These are phyloP conservation scores for Melinaea marsaeus DNA, from an alignment of 2,888 invertebrate genomes.

Conservation along the genomic window DNA sequence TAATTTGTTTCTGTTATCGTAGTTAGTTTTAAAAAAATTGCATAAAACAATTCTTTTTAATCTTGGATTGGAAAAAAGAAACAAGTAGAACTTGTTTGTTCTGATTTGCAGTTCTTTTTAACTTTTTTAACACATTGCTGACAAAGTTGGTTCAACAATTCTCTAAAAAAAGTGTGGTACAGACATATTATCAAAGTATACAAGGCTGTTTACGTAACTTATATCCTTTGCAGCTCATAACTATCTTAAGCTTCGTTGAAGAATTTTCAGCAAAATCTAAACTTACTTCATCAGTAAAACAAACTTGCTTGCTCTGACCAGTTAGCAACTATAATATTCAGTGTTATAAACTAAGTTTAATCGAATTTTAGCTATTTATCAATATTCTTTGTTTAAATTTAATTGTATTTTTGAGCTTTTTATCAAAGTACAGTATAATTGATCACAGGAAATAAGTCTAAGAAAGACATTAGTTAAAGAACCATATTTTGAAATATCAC, in stretches of 20 bases:
- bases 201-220: conserved; percentile 28
- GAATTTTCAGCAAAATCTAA: conserved; percentile 56
- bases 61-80: too few species aligned
- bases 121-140: too few species aligned
- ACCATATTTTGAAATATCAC: background rate
- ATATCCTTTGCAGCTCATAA: conserved; percentile 37
- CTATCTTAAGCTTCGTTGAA: conserved; percentile 44
- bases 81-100: too few species aligned
- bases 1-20: background rate
- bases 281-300: conserved; percentile 62
- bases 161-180: conserved; percentile 6
- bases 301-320: conserved; percentile 57
- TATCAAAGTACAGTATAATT: conserved; percentile 24
- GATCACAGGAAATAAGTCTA: conserved; percentile 15
- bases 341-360: conserved; percentile 55
- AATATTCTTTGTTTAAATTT: conserved; percentile 26
- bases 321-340: conserved; percentile 66
- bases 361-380: conserved; percentile 42
- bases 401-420: conserved; percentile 19
- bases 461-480: conserved; percentile 10
- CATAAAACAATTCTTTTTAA: too few species aligned
- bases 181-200: conserved; percentile 2
- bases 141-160: too few species aligned
- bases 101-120: too few species aligned
- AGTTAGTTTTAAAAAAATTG: background rate